Percentiles rank a stretch among this genome's conserved stretches.
phyloP scores from a whole-genome alignment of 2,888 invertebrate species.

The Drosophila percnosoma region DNA sequence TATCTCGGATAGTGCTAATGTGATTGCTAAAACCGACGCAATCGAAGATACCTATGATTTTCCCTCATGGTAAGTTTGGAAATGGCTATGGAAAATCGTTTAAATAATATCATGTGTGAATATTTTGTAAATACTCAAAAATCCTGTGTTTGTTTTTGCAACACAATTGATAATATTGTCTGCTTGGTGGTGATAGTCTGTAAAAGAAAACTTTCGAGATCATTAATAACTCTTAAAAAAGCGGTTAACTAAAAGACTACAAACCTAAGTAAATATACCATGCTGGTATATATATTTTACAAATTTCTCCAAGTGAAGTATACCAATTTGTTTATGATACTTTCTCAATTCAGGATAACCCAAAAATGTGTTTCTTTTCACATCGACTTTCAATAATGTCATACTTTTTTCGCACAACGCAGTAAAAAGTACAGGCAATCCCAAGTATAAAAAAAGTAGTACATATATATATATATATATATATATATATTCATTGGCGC shows the following conservation, averaged over 20 bases:
- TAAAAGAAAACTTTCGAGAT: background rate
- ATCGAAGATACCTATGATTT: constrained; percentile 47
- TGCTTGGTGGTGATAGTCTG: background rate
- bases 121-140: background rate
- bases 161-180: background rate
- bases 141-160: too few relatives aligned
- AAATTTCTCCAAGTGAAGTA: background rate
- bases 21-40: constrained; percentile 32
- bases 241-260: background rate
- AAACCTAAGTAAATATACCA: background rate
- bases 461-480: background rate
- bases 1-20: constrained; percentile 37
- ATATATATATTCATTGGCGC: background rate
- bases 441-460: background rate
- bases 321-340: background rate
- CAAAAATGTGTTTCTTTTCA: background rate
- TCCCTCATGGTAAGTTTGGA: constrained; percentile 77
- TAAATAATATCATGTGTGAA: background rate
- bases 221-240: background rate
- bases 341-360: background rate
- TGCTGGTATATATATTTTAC: background rate
- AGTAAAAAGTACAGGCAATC: background rate
- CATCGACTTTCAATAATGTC: background rate
- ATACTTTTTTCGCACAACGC: background rate
- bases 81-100: background rate